Evolutionary conservation across 2,113 vertebrate species (phyloP).

Genomic region (Varanus komodoensis): DNA sequence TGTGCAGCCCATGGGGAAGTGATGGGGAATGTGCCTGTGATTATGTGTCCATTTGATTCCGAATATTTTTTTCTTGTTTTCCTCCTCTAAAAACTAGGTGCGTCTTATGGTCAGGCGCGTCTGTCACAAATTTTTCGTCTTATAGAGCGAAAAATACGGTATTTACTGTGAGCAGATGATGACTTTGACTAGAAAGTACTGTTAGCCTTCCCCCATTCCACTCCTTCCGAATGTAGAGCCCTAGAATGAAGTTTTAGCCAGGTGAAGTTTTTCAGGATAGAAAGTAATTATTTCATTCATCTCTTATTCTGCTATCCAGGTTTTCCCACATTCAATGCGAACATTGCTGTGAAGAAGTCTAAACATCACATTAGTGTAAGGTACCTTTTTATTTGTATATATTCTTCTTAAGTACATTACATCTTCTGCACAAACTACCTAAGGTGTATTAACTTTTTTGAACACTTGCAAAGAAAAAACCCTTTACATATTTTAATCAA

Average conservation of each 20-base stretch:
- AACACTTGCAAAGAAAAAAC: neutral
- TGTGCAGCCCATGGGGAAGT: too few relatives aligned
- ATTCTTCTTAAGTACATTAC: conserved; percentile 56
- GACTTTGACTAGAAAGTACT: neutral
- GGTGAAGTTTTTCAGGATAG: neutral
- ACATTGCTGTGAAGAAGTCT: neutral
- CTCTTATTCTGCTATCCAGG: neutral
- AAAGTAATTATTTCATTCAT: neutral
- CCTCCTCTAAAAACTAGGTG: too few relatives aligned
- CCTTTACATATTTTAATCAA: neutral
- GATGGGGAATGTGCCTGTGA: too few relatives aligned
- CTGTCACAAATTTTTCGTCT: too few relatives aligned
- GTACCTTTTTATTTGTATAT: conserved; percentile 68
- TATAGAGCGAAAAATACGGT: too few relatives aligned
- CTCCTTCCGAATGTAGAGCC: neutral
- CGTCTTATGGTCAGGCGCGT: too few relatives aligned
- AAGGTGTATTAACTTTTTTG: conserved; percentile 37
- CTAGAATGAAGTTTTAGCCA: neutral
- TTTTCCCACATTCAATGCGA: neutral
- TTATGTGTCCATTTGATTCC: too few relatives aligned
- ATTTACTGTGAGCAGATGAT: neutral
- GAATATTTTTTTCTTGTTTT: too few relatives aligned
- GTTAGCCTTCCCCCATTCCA: neutral
- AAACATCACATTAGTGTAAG: conserved; percentile 28
- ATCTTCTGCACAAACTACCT: conserved; percentile 47